A percentile compares a stretch with the other conserved stretches of the same genome.
These are phyloP conservation scores for Dryadula phaetusa DNA, from an alignment of 2,888 invertebrate genomes.

Conservation along the genomic window DNA sequence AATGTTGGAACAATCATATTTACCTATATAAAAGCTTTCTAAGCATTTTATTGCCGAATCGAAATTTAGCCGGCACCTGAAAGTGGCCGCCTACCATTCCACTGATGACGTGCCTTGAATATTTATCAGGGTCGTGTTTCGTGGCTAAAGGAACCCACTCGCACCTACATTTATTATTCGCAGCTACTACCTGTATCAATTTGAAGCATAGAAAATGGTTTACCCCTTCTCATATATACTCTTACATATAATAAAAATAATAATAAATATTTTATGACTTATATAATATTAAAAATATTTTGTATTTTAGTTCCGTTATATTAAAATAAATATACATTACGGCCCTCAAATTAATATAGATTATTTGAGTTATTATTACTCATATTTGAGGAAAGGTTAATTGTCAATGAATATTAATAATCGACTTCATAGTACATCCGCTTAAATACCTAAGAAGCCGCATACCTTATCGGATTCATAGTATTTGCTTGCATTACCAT, in stretches of 20 bases:
- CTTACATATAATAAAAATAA: not conserved
- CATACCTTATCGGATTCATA: conserved; percentile 38
- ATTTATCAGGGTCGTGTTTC: conserved; percentile 26
- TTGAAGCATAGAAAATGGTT: not conserved
- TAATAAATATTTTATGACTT: no score
- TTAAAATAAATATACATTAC: no score
- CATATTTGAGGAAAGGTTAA: not conserved
- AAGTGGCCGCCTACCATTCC: conserved; percentile 26
- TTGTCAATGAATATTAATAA: conserved; percentile 2
- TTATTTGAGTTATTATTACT: no score
- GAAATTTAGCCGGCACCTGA: conserved; percentile 33
- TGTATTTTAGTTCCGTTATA: not conserved
- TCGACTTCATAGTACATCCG: conserved; percentile 17
- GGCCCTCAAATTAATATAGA: no score
- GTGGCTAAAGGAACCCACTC: conserved; percentile 19
- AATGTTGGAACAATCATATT: conserved; percentile 9
- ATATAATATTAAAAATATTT: no score
- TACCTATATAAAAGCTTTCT: conserved; percentile 30
- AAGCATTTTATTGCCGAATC: conserved; percentile 28
- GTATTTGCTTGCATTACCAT: conserved; percentile 27
- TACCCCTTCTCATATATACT: not conserved
- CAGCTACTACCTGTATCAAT: not conserved
- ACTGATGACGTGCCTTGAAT: conserved; percentile 28
- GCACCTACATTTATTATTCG: conserved; percentile 6
- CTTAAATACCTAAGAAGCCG: conserved; percentile 29